Evolutionary conservation across 2,888 invertebrate genomes (phyloP), one percentile per base, ranked within the genome.

Genomic region (Zygaena filipendulae): DNA sequence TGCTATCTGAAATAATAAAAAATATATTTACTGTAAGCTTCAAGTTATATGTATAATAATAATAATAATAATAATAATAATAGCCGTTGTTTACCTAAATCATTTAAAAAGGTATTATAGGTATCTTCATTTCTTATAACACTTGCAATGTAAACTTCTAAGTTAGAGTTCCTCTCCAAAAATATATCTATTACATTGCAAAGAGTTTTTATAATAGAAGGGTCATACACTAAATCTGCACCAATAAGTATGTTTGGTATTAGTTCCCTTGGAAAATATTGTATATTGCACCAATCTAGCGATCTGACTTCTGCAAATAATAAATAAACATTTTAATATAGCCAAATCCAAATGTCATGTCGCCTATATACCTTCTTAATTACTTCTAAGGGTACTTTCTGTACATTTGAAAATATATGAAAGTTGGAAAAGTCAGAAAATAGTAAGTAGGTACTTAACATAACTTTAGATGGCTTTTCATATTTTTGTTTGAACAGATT

Each of bases 101-200:
- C 47, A 9, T 62, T 40, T 22, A 86, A 52, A 63, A 91, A 91
- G 12, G 54, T 45, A 3, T 67, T 44, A 37, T 86, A 67, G 1
- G 91, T 91, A 1, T 80, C 66, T 45, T 77, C 61, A 67, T 90
- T 90, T 40, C 91, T 71, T 38, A 89, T 56, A 23, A 70, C 51
- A 46, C 66, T 67, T 18, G 66, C 63, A 39, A 77, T 66, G 34
- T 55, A 72, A 13, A 70, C 51, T 38, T 58, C 49, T 20, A 72
- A 33, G 21, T 51, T 4, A 10, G 41, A 47, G 47, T 75, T 75
- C 41, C 43, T 62, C 0, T 40, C 30, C 21, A 52, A 56, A 23
- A 71, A 63, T 11, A 25, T 36, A 30, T 55, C 30, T 5, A 77
- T 36, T 9, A 66, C 56, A 38, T 62, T 59, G 37, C 63, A 59